These are phyloP conservation scores for Trichomalopsis sarcophagae DNA, from an alignment of 1,140 invertebrate species.

Conservation along the genomic window DNA sequence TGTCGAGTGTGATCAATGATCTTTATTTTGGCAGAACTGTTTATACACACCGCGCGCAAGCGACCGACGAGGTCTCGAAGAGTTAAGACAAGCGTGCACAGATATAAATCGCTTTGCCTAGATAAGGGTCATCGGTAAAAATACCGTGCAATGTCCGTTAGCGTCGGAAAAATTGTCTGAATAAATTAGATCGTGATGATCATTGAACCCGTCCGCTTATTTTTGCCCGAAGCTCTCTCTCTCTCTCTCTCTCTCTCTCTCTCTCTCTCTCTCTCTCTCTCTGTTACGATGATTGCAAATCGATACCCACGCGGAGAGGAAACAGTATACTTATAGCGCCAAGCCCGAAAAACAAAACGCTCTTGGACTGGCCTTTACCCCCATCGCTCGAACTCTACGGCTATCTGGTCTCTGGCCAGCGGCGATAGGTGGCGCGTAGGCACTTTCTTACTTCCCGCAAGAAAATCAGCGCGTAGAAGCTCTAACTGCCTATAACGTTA, in stretches of 20 bases:
- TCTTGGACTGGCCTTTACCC: too few species aligned
- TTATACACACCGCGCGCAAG: too few species aligned
- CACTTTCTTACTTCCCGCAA: too few species aligned
- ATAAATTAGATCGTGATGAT: neutral
- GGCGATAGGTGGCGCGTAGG: too few species aligned
- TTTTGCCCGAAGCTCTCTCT: neutral
- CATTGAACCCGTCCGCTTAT: neutral
- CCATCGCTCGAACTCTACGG: too few species aligned
- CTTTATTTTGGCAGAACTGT: too few species aligned
- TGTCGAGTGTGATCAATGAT: too few species aligned
- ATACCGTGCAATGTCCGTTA: neutral
- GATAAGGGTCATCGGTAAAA: conserved; percentile 1
- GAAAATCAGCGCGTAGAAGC: neutral
- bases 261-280: neutral
- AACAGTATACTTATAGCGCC: too few species aligned
- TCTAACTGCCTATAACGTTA: conserved; percentile 36
- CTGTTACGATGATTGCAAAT: neutral
- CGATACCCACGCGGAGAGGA: neutral
- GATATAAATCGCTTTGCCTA: neutral
- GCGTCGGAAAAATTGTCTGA: neutral
- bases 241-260: neutral
- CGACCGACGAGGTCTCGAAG: neutral
- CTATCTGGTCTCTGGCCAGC: too few species aligned
- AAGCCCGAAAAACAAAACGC: too few species aligned
- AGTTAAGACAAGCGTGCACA: neutral